Percentiles rank a stretch among this genome's conserved stretches.
Evolutionary conservation across 2,797 vertebrate species (phyloP).

Genomic region (Lacerta agilis): DNA sequence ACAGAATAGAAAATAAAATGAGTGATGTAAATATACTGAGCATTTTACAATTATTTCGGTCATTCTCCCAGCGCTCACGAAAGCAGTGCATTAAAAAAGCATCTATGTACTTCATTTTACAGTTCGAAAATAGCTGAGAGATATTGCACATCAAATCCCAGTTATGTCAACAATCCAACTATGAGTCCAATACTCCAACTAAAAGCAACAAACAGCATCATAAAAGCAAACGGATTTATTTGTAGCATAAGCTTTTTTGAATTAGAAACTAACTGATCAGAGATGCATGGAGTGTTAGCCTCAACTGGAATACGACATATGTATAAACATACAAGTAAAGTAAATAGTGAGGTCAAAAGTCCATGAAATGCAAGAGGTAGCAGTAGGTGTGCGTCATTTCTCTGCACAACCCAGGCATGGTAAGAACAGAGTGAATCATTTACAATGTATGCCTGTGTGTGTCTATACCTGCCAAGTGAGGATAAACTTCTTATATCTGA

Average conservation of each 20-base stretch:
- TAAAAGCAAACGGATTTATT: not conserved
- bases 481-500: not conserved
- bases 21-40: not conserved
- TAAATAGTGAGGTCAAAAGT: not conserved
- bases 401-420: not conserved
- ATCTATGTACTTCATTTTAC: not conserved
- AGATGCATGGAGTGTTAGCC: not conserved
- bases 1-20: slow-evolving; percentile 1
- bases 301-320: not conserved
- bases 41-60: slow-evolving; percentile 3
- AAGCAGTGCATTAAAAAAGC: not conserved
- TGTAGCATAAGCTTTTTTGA: not conserved
- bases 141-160: not conserved
- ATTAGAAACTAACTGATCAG: not conserved
- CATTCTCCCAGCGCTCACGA: not conserved
- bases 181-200: not conserved
- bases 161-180: not conserved
- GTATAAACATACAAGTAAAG: not conserved
- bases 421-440: not conserved
- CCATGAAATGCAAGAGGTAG: not conserved
- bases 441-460: not conserved
- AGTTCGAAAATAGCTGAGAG: not conserved
- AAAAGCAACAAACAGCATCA: not conserved
- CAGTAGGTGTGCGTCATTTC: not conserved
- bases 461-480: not conserved